These are phyloP conservation scores for Callionymus lyra DNA, from an alignment of 2,113 vertebrate species.

Conservation along the genomic window DNA sequence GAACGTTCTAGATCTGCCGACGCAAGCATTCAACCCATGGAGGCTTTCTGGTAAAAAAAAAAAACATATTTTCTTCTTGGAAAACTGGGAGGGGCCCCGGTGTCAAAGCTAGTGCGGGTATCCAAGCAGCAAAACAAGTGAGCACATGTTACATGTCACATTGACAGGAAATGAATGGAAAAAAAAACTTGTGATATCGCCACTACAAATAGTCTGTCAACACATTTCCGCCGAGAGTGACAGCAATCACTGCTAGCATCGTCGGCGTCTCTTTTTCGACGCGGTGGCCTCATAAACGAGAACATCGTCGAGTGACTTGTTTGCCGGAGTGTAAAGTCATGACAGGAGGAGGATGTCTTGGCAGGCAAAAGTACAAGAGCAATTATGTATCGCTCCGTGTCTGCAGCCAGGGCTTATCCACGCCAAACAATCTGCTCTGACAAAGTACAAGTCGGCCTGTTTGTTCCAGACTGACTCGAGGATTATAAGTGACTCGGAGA, in stretches of 20 bases:
- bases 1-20: no score
- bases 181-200: conserved; percentile 18
- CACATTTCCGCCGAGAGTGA: conserved; percentile 34
- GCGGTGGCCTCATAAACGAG: conserved; percentile 35
- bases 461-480: conserved; percentile 37
- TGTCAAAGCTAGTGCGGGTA: conserved; percentile 50
- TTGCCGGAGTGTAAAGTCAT: conserved; percentile 43
- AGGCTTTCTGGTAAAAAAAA: no score
- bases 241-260: conserved; percentile 30
- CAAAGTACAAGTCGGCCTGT: conserved; percentile 48
- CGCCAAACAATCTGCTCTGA: conserved; percentile 57
- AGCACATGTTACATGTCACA: conserved; percentile 13
- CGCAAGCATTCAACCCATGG: no score
- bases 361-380: conserved; percentile 42
- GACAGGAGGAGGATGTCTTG: conserved; percentile 49
- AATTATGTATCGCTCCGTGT: conserved; percentile 39
- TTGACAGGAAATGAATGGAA: conserved; percentile 30
- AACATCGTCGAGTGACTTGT: conserved; percentile 36
- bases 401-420: conserved; percentile 41
- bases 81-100: conserved; percentile 43
- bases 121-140: conserved; percentile 60
- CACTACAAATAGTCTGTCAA: conserved; percentile 39
- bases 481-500: conserved; percentile 47
- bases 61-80: conserved; percentile 5
- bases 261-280: conserved; percentile 6